phyloP scores from a whole-genome alignment of 2,888 invertebrate genomes.

The Hydroisotoma schaefferi region DNA sequence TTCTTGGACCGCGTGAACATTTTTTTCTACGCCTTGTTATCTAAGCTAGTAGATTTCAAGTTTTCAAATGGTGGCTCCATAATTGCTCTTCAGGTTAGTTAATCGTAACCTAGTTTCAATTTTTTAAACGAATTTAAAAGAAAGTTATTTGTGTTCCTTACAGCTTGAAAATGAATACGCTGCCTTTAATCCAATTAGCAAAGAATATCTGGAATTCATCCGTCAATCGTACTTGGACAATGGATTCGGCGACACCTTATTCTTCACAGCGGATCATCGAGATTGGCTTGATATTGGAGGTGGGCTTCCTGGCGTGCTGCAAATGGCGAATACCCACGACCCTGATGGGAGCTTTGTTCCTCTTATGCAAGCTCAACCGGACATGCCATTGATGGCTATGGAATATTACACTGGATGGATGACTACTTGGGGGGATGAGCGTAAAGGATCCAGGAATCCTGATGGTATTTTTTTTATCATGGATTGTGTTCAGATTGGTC shows the following conservation, averaged over 20 bases:
- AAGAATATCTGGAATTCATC: slow-evolving; percentile 54
- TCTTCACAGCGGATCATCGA: slow-evolving; percentile 57
- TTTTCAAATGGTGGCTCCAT: slow-evolving; percentile 56
- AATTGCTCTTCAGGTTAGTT: slow-evolving; percentile 53
- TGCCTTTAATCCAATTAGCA: background rate
- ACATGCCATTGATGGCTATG: slow-evolving; percentile 58
- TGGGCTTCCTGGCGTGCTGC: slow-evolving; percentile 53
- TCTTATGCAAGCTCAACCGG: slow-evolving; percentile 54
- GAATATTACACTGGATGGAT: slow-evolving; percentile 62
- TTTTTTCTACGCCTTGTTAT: slow-evolving; percentile 53
- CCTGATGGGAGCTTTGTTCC: slow-evolving; percentile 53
- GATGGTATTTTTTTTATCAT: slow-evolving; percentile 53
- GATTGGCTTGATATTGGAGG: slow-evolving; percentile 49
- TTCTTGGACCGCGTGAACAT: slow-evolving; percentile 52
- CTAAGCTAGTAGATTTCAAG: slow-evolving; percentile 53
- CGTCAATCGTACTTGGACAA: slow-evolving; percentile 51
- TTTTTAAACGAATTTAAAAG: background rate
- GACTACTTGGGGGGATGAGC: background rate
- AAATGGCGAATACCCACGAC: slow-evolving; percentile 59
- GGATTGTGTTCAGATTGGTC: slow-evolving; percentile 59
- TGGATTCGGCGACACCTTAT: slow-evolving; percentile 54
- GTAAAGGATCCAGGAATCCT: background rate
- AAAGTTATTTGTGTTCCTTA: slow-evolving; percentile 5
- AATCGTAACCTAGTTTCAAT: background rate
- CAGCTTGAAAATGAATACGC: slow-evolving; percentile 57